Conservation (phyloP, 2,888 invertebrate species). For the Ernsta delagoae region DNA sequence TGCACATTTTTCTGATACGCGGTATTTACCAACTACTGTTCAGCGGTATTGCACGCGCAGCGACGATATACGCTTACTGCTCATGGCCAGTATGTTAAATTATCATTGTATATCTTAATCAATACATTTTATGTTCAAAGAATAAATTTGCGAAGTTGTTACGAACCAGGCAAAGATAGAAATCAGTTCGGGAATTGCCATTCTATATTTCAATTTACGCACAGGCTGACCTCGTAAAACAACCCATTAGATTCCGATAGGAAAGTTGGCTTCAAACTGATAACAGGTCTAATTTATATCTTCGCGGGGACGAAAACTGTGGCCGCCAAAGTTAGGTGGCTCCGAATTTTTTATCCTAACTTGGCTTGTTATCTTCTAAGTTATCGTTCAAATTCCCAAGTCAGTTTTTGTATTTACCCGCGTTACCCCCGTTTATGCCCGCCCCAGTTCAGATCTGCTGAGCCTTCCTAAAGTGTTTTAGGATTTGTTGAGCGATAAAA, state of each 20-base stretch:
- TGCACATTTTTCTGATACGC: no score
- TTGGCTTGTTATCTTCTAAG: conserved; percentile 45
- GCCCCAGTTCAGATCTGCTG: not conserved
- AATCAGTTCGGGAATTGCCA: conserved; percentile 1
- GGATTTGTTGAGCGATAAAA: not conserved
- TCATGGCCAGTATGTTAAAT: no score
- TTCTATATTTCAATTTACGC: conserved; percentile 61
- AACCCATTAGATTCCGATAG: conserved; percentile 58
- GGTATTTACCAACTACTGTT: no score
- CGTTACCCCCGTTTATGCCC: not conserved
- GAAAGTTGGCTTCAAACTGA: conserved; percentile 65
- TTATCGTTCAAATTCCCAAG: conserved; percentile 37
- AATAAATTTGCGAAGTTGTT: not conserved
- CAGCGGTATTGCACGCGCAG: no score
- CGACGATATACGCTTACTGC: no score
- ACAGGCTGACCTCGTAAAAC: conserved; percentile 59
- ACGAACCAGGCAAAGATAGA: not conserved
- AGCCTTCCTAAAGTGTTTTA: not conserved
- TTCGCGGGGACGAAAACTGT: conserved; percentile 51
- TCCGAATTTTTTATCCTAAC: conserved; percentile 50
- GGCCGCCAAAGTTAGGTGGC: conserved; percentile 52
- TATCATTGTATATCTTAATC: no score
- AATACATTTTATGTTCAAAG: not conserved
- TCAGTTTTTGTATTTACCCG: conserved; percentile 13
- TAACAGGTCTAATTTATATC: conserved; percentile 72